Percentiles rank a stretch among this genome's conserved stretches.
Evolutionary conservation across 2,113 vertebrate genomes (phyloP).

Genomic region (Gobio gobio): DNA sequence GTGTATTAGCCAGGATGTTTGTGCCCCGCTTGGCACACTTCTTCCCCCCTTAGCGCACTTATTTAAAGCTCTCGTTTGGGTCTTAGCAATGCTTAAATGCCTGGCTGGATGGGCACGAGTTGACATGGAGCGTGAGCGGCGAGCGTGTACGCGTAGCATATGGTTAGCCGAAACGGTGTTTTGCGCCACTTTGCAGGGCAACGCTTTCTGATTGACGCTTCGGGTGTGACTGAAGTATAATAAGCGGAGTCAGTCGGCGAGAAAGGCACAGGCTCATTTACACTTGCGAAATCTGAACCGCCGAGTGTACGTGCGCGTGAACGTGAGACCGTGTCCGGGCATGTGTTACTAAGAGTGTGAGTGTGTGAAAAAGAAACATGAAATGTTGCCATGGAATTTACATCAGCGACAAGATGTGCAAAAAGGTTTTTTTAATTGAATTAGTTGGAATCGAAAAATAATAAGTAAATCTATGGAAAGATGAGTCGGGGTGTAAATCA

Average conservation of each 20-base stretch:
- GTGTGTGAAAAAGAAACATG: constrained; percentile 26
- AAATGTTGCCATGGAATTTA: constrained; percentile 41
- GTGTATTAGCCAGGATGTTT: constrained; percentile 45
- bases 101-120: constrained; percentile 44
- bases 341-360: constrained; percentile 38
- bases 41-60: constrained; percentile 36
- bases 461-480: constrained; percentile 26
- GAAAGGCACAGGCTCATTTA: constrained; percentile 56
- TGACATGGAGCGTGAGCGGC: constrained; percentile 35
- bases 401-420: constrained; percentile 29
- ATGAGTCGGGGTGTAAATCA: constrained; percentile 38
- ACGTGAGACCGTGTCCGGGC: constrained; percentile 35
- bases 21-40: constrained; percentile 39
- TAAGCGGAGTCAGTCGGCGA: constrained; percentile 54
- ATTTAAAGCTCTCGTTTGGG: constrained; percentile 44
- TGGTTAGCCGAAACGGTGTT: constrained; percentile 57
- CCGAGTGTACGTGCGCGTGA: constrained; percentile 1
- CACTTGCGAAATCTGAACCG: constrained; percentile 40
- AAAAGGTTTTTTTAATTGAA: constrained; percentile 33
- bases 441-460: constrained; percentile 37
- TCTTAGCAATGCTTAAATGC: constrained; percentile 56
- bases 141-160: constrained; percentile 48
- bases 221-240: constrained; percentile 58
- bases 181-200: constrained; percentile 58
- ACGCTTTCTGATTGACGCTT: constrained; percentile 54